Base-by-base conservation (phyloP, 2,113 vertebrate species). In the Microtus oregoni region DNA sequence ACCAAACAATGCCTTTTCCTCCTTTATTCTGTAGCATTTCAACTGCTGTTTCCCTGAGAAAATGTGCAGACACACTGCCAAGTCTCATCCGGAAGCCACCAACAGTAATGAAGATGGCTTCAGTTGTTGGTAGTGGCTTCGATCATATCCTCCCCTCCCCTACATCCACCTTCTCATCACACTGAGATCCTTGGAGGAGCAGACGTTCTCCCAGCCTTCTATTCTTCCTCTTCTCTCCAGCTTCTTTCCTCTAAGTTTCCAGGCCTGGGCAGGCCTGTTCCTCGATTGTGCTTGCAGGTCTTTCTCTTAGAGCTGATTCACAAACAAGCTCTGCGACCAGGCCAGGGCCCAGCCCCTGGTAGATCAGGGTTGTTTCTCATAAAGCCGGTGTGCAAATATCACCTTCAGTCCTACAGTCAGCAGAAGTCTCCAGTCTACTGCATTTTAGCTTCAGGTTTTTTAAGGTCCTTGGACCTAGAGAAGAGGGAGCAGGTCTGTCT, bases 361-460 rank as follows among this genome's bases (percentile, higher is more conserved):
- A 94, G 83, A 85, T 95, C 94, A 88, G 92, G 92, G 90, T 94
- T 94, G 91, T 94, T 91, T 93, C 85, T 94, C 91, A 96, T 32
- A 89, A 90, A 94, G 89, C 72, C 68, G 83, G 83, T 97, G 91
- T 92, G 85, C 82, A 91, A 95, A 50, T 90, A 83, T 93, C 94
- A 97, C 85, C 90, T 94, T 94, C 93, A 96, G 70, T 95, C 77
- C 94, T 94, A 97, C 7, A 97, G 95, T 95, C 97, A 96, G 97
- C 58, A 97, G 92, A 97, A 96, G 93, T 83, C 92, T 97, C 79
- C 92, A 90, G 92, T 96, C 96, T 97, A 97, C 88, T 96, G 94
- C 77, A 97, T 97, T 96, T 97, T 98, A 97, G 92, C 89, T 97
- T 86, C 96, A 94, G 95, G 94, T n/a, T 96, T 97, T 96, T 94